phyloP scores from a whole-genome alignment of 2,888 invertebrate genomes.

The Eucera pruinosa region DNA sequence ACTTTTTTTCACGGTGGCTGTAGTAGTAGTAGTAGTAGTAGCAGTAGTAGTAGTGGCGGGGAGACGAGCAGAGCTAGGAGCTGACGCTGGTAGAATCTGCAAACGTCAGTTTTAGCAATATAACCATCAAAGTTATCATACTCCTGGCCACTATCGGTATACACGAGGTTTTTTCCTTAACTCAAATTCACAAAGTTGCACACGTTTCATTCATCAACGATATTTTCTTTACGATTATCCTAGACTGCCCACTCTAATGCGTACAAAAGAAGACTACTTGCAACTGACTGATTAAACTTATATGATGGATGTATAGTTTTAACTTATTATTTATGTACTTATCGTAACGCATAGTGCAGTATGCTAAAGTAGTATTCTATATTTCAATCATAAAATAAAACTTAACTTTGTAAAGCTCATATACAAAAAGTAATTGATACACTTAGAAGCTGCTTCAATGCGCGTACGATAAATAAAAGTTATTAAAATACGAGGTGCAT shows the following conservation, averaged over 20 bases:
- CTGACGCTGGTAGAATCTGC: conserved; percentile 84
- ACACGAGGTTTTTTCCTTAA: conserved; percentile 51
- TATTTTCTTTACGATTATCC: conserved; percentile 59
- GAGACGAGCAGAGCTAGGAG: conserved; percentile 84
- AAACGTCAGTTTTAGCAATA: conserved; percentile 84
- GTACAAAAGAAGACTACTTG: conserved; percentile 64
- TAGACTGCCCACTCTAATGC: conserved; percentile 79
- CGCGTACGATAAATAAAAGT: conserved; percentile 64
- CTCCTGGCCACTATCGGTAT: conserved; percentile 77
- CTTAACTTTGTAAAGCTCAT: conserved; percentile 8
- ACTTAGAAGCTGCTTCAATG: conserved; percentile 52
- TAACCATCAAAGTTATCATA: conserved; percentile 78
- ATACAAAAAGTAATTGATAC: conserved; percentile 16
- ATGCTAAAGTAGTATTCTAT: background rate
- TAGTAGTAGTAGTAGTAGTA: conserved; percentile 80
- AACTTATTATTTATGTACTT: conserved; percentile 47
- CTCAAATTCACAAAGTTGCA: conserved; percentile 58
- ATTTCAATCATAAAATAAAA: conserved; percentile 30
- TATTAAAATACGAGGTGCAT: conserved; percentile 44
- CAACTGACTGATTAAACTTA: conserved; percentile 61
- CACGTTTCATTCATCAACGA: conserved; percentile 41
- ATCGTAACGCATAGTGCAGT: conserved; percentile 62
- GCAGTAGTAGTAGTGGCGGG: conserved; percentile 82
- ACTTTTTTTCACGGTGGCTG: conserved; percentile 84
- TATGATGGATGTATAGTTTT: conserved; percentile 66